Conservation (phyloP, 2,888 invertebrate species). For the Siphlonurus alternatus region DNA sequence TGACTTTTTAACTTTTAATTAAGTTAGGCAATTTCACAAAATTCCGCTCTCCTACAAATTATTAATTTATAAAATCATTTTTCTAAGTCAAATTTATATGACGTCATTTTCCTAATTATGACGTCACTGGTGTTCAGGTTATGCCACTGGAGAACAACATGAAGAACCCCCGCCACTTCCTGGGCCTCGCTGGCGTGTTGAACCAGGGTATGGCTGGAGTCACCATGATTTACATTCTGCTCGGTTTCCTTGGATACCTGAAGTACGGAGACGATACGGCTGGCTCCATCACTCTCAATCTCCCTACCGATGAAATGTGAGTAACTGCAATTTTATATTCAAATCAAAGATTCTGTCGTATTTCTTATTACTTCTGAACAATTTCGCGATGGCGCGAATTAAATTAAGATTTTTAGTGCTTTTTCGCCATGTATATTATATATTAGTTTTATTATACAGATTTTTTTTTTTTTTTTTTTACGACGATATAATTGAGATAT, state of each 20-base stretch:
- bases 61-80: too few relatives aligned
- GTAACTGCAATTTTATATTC: conserved; percentile 17
- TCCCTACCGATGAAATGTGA: conserved; percentile 42
- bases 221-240: conserved; percentile 52
- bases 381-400: too few relatives aligned
- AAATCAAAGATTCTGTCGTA: background rate
- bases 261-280: conserved; percentile 50
- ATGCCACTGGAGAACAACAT: conserved; percentile 83
- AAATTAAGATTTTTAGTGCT: too few relatives aligned
- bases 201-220: conserved; percentile 69
- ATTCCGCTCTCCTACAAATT: too few relatives aligned
- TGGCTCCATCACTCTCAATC: conserved; percentile 68
- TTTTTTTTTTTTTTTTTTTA: background rate
- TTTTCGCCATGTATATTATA: too few relatives aligned
- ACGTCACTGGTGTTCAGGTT: too few relatives aligned
- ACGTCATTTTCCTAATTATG: too few relatives aligned
- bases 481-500: background rate
- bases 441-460: too few relatives aligned
- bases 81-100: too few relatives aligned
- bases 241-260: conserved; percentile 74
- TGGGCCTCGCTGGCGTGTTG: conserved; percentile 57
- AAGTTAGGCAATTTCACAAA: too few relatives aligned
- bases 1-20: too few relatives aligned
- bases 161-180: conserved; percentile 65
- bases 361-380: background rate